Evolutionary conservation across 2,113 vertebrate species (phyloP).

Genomic region (Rallus limicola): DNA sequence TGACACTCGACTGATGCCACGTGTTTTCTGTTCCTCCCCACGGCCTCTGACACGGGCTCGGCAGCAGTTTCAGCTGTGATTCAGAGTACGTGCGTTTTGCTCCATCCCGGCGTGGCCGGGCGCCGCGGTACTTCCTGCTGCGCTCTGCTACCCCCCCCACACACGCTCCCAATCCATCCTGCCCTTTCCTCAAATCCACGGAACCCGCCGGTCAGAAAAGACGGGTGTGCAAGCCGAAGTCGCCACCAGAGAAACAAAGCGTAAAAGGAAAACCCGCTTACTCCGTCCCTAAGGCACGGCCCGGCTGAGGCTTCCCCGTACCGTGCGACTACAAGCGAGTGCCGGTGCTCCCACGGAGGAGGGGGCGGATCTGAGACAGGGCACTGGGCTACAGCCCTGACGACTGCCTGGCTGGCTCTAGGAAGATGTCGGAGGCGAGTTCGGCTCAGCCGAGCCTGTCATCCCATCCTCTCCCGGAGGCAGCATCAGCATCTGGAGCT

Average conservation of each 20-base stretch:
- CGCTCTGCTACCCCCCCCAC: rapidly evolving
- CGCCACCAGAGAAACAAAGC: neutral
- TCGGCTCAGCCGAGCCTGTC: neutral
- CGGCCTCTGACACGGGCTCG: rapidly evolving
- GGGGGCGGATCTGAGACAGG: neutral
- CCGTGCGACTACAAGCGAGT: no score
- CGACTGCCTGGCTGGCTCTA: neutral
- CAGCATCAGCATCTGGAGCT: neutral
- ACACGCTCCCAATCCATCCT: neutral
- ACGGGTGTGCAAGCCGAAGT: neutral
- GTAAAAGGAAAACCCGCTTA: neutral
- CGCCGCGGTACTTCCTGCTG: neutral
- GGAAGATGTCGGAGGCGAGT: neutral
- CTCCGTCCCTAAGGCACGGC: neutral
- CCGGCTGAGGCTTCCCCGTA: neutral
- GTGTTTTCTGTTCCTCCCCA: neutral
- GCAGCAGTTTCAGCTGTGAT: neutral
- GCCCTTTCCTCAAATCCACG: neutral
- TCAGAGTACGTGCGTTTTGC: neutral
- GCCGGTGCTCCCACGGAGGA: neutral
- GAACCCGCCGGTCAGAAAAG: neutral
- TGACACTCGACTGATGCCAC: neutral
- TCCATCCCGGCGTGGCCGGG: neutral
- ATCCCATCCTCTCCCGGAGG: neutral
- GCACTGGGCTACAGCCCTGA: neutral